These are phyloP conservation scores for Lepus americanus DNA, from an alignment of 2,113 vertebrate genomes.

Conservation along the genomic window DNA sequence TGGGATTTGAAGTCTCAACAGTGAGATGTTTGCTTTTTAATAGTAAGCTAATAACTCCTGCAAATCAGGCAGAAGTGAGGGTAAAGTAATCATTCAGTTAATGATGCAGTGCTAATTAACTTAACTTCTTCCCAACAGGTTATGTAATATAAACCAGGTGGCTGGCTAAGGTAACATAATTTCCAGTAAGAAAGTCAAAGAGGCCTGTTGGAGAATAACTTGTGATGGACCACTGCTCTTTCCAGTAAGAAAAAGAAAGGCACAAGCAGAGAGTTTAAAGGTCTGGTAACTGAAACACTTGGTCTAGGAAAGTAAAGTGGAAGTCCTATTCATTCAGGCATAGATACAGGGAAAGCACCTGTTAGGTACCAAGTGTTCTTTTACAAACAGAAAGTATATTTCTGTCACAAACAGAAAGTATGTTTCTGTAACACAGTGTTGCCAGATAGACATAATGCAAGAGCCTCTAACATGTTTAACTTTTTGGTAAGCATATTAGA, in stretches of 20 bases:
- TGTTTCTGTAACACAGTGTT: not conserved
- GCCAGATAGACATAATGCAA: not conserved
- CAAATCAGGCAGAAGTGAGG: constrained; percentile 40
- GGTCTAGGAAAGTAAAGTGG: not conserved
- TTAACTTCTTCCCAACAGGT: constrained; percentile 30
- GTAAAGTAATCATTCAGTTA: constrained; percentile 38
- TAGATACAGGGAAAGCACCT: not conserved
- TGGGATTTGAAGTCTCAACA: constrained; percentile 24
- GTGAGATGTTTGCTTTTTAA: constrained; percentile 34
- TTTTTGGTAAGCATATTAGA: not conserved
- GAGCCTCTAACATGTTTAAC: not conserved
- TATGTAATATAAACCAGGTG: constrained; percentile 23
- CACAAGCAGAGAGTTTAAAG: not conserved
- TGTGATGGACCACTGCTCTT: not conserved
- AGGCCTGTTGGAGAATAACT: constrained; percentile 30
- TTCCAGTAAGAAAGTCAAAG: constrained; percentile 57
- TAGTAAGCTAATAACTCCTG: constrained; percentile 45
- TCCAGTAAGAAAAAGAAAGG: constrained; percentile 24
- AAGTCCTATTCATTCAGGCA: not conserved
- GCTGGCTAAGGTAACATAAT: constrained; percentile 30
- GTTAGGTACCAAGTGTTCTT: not conserved
- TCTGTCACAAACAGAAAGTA: not conserved
- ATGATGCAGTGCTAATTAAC: constrained; percentile 16
- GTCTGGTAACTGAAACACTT: not conserved
- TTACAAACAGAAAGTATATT: not conserved